These are phyloP conservation scores for Papilio machaon DNA, from an alignment of 1,140 invertebrate genomes.

Conservation along the genomic window DNA sequence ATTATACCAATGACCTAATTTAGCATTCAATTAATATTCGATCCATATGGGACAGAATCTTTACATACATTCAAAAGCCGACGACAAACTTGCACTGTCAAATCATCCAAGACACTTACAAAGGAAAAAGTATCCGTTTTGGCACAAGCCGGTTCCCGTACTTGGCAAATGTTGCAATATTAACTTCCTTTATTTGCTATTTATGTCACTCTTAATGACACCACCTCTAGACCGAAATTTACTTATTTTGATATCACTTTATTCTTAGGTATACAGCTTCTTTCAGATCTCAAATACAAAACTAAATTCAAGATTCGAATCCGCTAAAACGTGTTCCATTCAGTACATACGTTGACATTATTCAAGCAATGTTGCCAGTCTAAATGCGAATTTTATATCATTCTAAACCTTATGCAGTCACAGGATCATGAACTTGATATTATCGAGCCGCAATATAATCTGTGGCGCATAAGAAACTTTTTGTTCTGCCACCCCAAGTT, in stretches of 20 bases:
- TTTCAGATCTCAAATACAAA: slow-evolving; percentile 53
- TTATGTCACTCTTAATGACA: slow-evolving; percentile 50
- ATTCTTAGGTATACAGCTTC: slow-evolving; percentile 42
- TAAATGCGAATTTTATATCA: slow-evolving; percentile 52
- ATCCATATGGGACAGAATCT: slow-evolving; percentile 14
- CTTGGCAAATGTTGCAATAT: slow-evolving; percentile 48
- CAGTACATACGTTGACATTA: slow-evolving; percentile 63
- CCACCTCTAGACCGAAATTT: slow-evolving; percentile 58
- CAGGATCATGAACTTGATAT: slow-evolving; percentile 53
- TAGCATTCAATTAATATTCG: slow-evolving; percentile 7
- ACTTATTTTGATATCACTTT: slow-evolving; percentile 42
- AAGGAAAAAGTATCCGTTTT: slow-evolving; percentile 57
- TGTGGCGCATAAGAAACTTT: slow-evolving; percentile 66
- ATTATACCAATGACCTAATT: slow-evolving; percentile 4
- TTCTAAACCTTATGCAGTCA: slow-evolving; percentile 72
- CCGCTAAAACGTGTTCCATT: slow-evolving; percentile 72
- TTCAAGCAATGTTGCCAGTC: slow-evolving; percentile 57
- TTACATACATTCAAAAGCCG: background rate
- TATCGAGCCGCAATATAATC: slow-evolving; percentile 55
- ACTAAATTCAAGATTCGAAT: slow-evolving; percentile 48
- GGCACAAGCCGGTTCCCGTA: slow-evolving; percentile 61
- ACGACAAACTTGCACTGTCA: slow-evolving; percentile 18
- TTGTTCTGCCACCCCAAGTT: slow-evolving; percentile 69
- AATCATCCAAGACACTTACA: slow-evolving; percentile 43
- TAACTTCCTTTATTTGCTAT: slow-evolving; percentile 44